Conservation (phyloP, 2,888 invertebrate species). For the Limnephilus auricula region DNA sequence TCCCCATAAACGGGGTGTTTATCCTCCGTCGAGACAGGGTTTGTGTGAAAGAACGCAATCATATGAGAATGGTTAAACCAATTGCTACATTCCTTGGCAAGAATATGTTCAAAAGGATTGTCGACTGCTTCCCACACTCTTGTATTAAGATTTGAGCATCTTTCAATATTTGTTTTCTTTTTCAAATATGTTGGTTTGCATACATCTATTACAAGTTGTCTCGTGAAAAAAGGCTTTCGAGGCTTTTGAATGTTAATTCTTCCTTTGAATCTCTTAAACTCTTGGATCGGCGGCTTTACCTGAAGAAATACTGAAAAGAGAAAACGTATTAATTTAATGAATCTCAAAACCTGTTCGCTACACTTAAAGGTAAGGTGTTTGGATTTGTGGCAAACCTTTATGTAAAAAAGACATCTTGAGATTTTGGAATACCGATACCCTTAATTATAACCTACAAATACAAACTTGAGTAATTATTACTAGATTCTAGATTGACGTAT, state of each 20-base stretch:
- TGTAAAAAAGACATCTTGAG: slow-evolving; percentile 53
- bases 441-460: background rate
- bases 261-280: slow-evolving; percentile 83
- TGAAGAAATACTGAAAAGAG: slow-evolving; percentile 73
- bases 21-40: slow-evolving; percentile 83
- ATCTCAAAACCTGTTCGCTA: background rate
- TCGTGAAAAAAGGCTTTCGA: slow-evolving; percentile 82
- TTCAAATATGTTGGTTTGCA: slow-evolving; percentile 80
- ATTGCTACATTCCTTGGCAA: slow-evolving; percentile 84
- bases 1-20: slow-evolving; percentile 81
- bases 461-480: background rate
- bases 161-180: slow-evolving; percentile 77
- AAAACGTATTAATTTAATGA: background rate
- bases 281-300: slow-evolving; percentile 72
- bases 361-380: background rate
- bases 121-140: slow-evolving; percentile 72
- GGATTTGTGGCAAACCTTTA: slow-evolving; percentile 32
- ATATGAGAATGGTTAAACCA: slow-evolving; percentile 85
- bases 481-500: background rate
- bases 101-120: slow-evolving; percentile 85
- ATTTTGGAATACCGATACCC: background rate
- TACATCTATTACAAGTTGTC: slow-evolving; percentile 82
- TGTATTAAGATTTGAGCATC: slow-evolving; percentile 67
- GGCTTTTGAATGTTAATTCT: slow-evolving; percentile 89
- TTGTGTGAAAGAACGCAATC: slow-evolving; percentile 84